Conservation (phyloP, 2,888 invertebrate species). For the Mythimna lalbum region DNA sequence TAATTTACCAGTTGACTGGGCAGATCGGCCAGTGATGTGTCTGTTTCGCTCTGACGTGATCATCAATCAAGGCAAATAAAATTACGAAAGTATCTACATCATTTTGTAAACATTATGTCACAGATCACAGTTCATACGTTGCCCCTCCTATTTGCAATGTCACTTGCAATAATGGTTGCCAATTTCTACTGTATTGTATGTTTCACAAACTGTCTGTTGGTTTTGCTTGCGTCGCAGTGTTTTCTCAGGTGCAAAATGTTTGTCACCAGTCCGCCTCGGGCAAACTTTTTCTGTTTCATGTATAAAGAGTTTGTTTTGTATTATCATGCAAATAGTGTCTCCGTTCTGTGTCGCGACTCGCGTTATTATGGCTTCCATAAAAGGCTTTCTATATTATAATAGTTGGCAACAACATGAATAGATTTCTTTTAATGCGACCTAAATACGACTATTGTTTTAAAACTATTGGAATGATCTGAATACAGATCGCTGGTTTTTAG, state of each 20-base stretch:
- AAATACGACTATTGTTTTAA: constrained; percentile 47
- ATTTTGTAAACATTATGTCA: constrained; percentile 33
- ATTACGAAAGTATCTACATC: constrained; percentile 22
- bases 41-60: constrained; percentile 8
- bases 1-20: constrained; percentile 21
- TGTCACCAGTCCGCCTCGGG: constrained; percentile 37
- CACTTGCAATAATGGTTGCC: constrained; percentile 40
- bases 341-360: constrained; percentile 31
- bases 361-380: constrained; percentile 38
- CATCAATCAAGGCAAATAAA: constrained; percentile 24
- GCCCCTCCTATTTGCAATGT: constrained; percentile 34
- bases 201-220: constrained; percentile 53
- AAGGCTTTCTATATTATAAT: constrained; percentile 44
- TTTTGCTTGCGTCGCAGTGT: constrained; percentile 42
- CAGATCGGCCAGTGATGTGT: constrained; percentile 27
- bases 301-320: constrained; percentile 42
- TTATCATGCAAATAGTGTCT: constrained; percentile 57
- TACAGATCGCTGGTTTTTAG: constrained; percentile 36
- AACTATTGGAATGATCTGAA: constrained; percentile 26
- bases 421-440: constrained; percentile 48
- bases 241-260: constrained; percentile 58
- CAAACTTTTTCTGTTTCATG: constrained; percentile 42
- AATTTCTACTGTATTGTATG: constrained; percentile 43
- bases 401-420: constrained; percentile 29
- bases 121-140: constrained; percentile 26